A percentile compares a stretch with the other conserved stretches of the same genome.
Evolutionary conservation across 2,113 vertebrate species (phyloP).

Genomic region (Heterocephalus glaber): DNA sequence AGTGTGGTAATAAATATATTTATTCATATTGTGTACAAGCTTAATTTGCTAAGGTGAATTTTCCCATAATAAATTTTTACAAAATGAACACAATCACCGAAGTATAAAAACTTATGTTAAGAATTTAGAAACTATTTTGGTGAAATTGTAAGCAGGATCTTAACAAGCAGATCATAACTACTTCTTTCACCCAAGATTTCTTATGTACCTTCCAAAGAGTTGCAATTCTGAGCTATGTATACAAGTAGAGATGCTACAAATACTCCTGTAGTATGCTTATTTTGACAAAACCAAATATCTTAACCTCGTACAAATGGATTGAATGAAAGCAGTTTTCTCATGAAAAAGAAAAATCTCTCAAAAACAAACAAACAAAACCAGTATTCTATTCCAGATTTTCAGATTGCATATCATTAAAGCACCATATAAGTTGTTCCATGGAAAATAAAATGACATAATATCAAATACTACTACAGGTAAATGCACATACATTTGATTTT

Average conservation of each 20-base stretch:
- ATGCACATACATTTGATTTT: neutral
- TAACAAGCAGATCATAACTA: neutral
- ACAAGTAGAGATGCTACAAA: neutral
- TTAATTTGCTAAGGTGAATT: neutral
- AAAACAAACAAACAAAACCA: neutral
- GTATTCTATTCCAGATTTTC: neutral
- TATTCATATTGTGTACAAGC: conserved; percentile 16
- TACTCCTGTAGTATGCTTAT: conserved; percentile 18
- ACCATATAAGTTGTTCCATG: neutral
- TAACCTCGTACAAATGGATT: neutral
- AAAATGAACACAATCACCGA: conserved; percentile 4
- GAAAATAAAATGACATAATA: neutral
- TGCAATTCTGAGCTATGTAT: neutral
- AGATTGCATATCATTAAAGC: neutral
- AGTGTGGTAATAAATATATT: neutral
- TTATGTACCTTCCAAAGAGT: neutral
- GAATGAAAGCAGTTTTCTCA: neutral
- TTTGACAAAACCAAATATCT: conserved; percentile 20
- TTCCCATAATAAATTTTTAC: neutral
- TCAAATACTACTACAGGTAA: neutral
- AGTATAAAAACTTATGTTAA: conserved; percentile 17
- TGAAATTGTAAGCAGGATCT: conserved; percentile 7
- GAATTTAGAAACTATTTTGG: conserved; percentile 14
- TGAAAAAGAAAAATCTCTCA: neutral
- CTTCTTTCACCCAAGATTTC: neutral